These are phyloP conservation scores for Magallana gigas DNA, from an alignment of 1,140 invertebrate genomes.

Conservation along the genomic window DNA sequence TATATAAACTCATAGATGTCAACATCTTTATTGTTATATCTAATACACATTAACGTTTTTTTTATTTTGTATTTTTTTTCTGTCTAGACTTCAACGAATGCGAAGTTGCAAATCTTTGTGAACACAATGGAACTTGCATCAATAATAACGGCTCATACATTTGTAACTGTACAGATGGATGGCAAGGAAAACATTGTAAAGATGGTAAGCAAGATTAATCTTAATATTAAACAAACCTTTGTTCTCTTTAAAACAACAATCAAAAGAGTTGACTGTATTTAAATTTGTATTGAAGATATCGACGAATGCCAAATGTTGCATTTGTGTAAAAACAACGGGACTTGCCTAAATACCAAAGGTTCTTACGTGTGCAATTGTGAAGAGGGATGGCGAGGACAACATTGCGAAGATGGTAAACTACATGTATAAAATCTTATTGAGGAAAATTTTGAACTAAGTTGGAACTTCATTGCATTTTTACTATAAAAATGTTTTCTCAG, in stretches of 20 bases:
- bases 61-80: too few relatives aligned
- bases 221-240: too few relatives aligned
- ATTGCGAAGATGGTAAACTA: slow-evolving; percentile 73
- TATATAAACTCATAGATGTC: too few relatives aligned
- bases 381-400: neutral
- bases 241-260: too few relatives aligned
- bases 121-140: slow-evolving; percentile 32
- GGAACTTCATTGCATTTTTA: too few relatives aligned
- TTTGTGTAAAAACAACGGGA: slow-evolving; percentile 34
- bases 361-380: slow-evolving; percentile 40
- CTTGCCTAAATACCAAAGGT: slow-evolving; percentile 40
- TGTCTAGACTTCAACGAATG: slow-evolving; percentile 38
- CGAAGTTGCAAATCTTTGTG: neutral
- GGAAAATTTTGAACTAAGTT: too few relatives aligned
- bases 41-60: too few relatives aligned
- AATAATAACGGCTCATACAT: slow-evolving; percentile 26
- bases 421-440: neutral
- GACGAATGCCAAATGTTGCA: slow-evolving; percentile 29
- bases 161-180: slow-evolving; percentile 35
- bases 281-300: slow-evolving; percentile 39
- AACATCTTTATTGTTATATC: too few relatives aligned
- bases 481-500: too few relatives aligned
- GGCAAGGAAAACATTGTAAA: slow-evolving; percentile 32
- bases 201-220: neutral
- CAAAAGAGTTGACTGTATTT: neutral